Evolutionary conservation across 2,113 vertebrate species (phyloP).

Genomic region (Pelobates fuscus): DNA sequence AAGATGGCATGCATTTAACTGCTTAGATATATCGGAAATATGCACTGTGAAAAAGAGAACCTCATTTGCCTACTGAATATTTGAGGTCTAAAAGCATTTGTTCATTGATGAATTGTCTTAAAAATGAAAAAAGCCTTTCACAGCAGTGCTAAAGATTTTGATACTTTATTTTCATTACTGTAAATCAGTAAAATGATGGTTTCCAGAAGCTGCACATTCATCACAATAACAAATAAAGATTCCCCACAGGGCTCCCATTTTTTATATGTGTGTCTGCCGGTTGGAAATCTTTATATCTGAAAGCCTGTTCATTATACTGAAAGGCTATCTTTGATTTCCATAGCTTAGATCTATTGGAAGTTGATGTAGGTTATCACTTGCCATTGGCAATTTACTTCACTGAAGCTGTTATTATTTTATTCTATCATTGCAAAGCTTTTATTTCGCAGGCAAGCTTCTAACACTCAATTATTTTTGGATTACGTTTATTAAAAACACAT

Average conservation of each 20-base stretch:
- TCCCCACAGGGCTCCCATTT: slow-evolving; percentile 33
- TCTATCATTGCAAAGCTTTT: slow-evolving; percentile 30
- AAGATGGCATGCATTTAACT: background rate
- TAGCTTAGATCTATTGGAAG: slow-evolving; percentile 38
- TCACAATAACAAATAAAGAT: slow-evolving; percentile 50
- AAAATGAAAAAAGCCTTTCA: slow-evolving; percentile 26
- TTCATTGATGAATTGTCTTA: slow-evolving; percentile 8
- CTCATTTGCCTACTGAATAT: background rate
- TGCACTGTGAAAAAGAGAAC: background rate
- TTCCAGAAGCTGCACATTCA: slow-evolving; percentile 49
- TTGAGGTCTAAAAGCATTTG: slow-evolving; percentile 15
- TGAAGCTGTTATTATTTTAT: slow-evolving; percentile 30
- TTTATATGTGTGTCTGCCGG: slow-evolving; percentile 31
- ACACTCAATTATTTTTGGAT: background rate
- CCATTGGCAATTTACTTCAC: slow-evolving; percentile 42
- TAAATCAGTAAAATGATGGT: slow-evolving; percentile 47
- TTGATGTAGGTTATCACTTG: slow-evolving; percentile 41
- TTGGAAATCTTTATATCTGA: slow-evolving; percentile 35
- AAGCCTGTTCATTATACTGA: slow-evolving; percentile 40
- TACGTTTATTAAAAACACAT: background rate
- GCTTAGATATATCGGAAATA: background rate
- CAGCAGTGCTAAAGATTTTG: slow-evolving; percentile 33
- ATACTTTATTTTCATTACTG: slow-evolving; percentile 47
- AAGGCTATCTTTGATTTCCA: slow-evolving; percentile 50
- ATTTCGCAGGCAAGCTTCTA: slow-evolving; percentile 5